Percentiles rank a stretch among this genome's conserved stretches.
phyloP scores from a whole-genome alignment of 2,888 invertebrate species.

The Sarcophaga carnaria region DNA sequence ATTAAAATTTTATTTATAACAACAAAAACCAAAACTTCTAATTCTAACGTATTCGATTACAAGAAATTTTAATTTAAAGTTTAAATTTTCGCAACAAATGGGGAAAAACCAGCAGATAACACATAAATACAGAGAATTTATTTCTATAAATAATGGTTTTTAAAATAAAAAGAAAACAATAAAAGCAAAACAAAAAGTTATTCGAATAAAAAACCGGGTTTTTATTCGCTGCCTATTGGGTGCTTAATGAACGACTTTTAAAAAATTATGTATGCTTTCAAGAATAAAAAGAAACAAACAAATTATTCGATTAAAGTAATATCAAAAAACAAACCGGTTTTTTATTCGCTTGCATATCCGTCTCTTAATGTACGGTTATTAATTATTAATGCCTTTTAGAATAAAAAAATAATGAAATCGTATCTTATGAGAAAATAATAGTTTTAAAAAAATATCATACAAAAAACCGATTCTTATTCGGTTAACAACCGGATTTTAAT shows the following conservation, averaged over 20 bases:
- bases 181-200: neutral
- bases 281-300: too few species aligned
- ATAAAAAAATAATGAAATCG: neutral
- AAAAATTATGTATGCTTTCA: too few species aligned
- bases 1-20: slow-evolving; percentile 50
- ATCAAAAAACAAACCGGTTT: too few species aligned
- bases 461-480: too few species aligned
- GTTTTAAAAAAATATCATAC: too few species aligned
- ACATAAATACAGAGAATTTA: neutral
- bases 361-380: too few species aligned
- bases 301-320: too few species aligned
- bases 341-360: too few species aligned
- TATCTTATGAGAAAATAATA: too few species aligned
- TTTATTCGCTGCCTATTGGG: neutral
- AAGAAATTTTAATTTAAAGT: slow-evolving; percentile 15
- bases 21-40: neutral
- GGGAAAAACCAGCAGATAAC: neutral
- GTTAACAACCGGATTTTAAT: neutral
- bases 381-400: neutral
- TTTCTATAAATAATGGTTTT: neutral
- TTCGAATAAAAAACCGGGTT: neutral
- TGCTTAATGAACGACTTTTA: too few species aligned
- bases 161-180: neutral
- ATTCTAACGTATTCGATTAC: slow-evolving; percentile 21
- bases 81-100: neutral